A percentile compares a stretch with the other conserved stretches of the same genome.
These are phyloP conservation scores for Urocitellus parryii DNA, from an alignment of 2,113 vertebrate species.

Conservation along the genomic window DNA sequence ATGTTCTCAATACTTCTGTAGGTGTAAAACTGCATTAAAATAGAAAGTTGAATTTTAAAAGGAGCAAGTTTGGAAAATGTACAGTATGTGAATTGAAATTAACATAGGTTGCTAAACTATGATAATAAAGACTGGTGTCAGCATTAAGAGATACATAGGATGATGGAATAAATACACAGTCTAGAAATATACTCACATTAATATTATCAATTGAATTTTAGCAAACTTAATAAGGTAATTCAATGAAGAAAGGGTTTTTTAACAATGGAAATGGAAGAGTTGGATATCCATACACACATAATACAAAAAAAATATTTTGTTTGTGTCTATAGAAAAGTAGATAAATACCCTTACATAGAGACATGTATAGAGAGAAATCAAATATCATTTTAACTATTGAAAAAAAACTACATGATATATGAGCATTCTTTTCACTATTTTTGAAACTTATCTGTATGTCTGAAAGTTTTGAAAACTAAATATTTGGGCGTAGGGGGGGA, in stretches of 20 bases:
- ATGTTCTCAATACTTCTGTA: not conserved
- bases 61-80: not conserved
- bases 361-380: not conserved
- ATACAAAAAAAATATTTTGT: not conserved
- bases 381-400: not conserved
- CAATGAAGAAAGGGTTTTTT: not conserved
- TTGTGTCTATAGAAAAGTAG: not conserved
- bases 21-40: constrained; percentile 34
- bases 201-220: not conserved
- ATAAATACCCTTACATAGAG: not conserved
- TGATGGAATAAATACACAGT: not conserved
- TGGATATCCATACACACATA: not conserved
- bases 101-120: not conserved
- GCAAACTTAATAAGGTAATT: not conserved
- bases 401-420: not conserved
- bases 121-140: not conserved
- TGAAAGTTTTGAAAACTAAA: constrained; percentile 32
- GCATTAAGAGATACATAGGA: not conserved
- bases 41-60: not conserved
- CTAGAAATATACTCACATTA: not conserved
- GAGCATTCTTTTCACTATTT: not conserved
- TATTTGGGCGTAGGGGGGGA: not conserved
- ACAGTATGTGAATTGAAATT: not conserved
- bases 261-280: not conserved
- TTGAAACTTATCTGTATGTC: not conserved